Percentiles rank a stretch among this genome's conserved stretches.
These are phyloP conservation scores for Pipra filicauda DNA, from an alignment of 2,113 vertebrate species.

Conservation along the genomic window DNA sequence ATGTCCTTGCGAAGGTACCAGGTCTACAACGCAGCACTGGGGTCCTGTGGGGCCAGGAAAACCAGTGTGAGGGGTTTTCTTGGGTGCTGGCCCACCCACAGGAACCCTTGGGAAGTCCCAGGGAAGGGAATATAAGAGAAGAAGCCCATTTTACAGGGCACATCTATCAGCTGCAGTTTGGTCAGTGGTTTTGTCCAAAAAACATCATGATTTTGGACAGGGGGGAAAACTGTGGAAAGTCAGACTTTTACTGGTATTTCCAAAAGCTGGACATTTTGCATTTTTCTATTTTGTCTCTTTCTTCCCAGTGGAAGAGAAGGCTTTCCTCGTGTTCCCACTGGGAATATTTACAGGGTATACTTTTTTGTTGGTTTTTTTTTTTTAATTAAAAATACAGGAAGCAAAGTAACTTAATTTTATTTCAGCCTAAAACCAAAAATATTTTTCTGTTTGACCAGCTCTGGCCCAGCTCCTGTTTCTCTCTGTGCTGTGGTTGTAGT, in stretches of 20 bases:
- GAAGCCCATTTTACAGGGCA: not conserved
- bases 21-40: not conserved
- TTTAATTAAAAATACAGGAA: not conserved
- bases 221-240: not conserved
- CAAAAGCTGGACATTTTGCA: not conserved
- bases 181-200: not conserved
- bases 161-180: not conserved
- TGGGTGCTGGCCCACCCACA: not conserved
- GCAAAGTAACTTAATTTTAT: not conserved
- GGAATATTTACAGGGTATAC: not conserved
- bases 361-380: not conserved
- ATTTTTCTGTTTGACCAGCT: not conserved
- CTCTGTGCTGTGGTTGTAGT: not conserved
- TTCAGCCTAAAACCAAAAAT: not conserved
- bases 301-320: not conserved
- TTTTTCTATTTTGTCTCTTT: not conserved
- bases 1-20: not conserved
- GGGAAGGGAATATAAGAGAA: not conserved
- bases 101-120: not conserved
- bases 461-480: not conserved
- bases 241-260: not conserved
- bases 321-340: not conserved
- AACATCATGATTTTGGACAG: accelerated
- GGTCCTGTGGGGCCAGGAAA: not conserved
- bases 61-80: not conserved